A percentile compares a stretch with the other conserved stretches of the same genome.
Conservation (phyloP, 2,797 vertebrate species). For the Rhynchotus rufescens region DNA sequence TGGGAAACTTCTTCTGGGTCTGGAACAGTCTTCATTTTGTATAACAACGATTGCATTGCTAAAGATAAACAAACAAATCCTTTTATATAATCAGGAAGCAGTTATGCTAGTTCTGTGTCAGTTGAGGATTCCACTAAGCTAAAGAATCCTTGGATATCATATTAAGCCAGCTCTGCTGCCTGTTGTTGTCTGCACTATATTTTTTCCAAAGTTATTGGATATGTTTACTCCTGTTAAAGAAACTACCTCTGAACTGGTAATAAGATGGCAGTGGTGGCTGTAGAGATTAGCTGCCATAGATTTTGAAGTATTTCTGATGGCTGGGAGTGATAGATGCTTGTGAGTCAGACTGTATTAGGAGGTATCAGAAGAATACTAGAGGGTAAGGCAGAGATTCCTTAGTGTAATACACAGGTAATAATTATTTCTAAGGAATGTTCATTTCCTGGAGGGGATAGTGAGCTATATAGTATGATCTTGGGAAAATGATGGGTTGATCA, state of each 20-base stretch:
- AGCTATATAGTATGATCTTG: background rate
- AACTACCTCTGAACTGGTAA: background rate
- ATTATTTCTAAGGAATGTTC: background rate
- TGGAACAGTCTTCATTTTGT: background rate
- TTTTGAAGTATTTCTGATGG: background rate
- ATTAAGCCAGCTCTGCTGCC: background rate
- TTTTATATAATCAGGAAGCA: background rate
- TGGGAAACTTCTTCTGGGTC: background rate
- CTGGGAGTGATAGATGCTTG: background rate
- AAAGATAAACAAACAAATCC: slow-evolving; percentile 1
- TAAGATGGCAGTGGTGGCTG: background rate
- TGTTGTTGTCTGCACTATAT: background rate
- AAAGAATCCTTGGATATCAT: background rate
- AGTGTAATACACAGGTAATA: background rate
- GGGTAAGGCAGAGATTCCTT: background rate
- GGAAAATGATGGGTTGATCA: background rate
- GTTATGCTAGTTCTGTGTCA: background rate
- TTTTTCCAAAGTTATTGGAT: background rate
- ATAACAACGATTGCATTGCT: background rate
- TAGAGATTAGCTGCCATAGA: background rate
- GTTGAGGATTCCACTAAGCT: background rate
- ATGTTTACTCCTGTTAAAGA: background rate
- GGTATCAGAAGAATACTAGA: background rate
- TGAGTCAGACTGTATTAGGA: background rate
- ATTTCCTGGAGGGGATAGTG: background rate